These are phyloP conservation scores for Phalanger gymnotis DNA, from an alignment of 2,797 vertebrate genomes.

Conservation along the genomic window DNA sequence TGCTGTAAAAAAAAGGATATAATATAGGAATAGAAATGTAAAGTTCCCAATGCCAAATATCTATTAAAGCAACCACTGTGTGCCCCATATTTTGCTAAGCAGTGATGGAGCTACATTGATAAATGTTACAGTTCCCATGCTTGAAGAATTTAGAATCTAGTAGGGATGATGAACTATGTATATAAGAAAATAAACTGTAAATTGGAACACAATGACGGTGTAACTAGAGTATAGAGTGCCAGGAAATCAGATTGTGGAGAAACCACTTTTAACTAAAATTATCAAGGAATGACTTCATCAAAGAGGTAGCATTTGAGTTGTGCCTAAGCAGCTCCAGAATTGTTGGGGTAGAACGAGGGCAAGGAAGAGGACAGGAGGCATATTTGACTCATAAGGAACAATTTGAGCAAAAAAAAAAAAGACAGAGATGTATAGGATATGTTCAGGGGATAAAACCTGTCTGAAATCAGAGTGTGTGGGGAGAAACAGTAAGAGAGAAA, in stretches of 20 bases:
- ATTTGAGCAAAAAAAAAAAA: not conserved
- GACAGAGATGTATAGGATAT: not conserved
- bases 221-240: not conserved
- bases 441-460: not conserved
- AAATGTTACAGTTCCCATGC: not conserved
- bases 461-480: not conserved
- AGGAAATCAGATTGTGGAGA: not conserved
- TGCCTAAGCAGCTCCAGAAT: not conserved
- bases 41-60: not conserved
- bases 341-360: not conserved
- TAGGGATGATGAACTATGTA: not conserved
- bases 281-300: not conserved
- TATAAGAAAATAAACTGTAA: not conserved
- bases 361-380: not conserved
- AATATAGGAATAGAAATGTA: not conserved
- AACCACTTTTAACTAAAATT: not conserved
- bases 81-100: not conserved
- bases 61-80: not conserved
- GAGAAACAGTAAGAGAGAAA: not conserved
- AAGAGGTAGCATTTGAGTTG: not conserved
- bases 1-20: not conserved
- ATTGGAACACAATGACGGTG: not conserved
- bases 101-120: not conserved
- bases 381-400: not conserved
- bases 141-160: not conserved